Conservation (phyloP, 2,888 invertebrate genomes). For the Sphinx pinastri region DNA sequence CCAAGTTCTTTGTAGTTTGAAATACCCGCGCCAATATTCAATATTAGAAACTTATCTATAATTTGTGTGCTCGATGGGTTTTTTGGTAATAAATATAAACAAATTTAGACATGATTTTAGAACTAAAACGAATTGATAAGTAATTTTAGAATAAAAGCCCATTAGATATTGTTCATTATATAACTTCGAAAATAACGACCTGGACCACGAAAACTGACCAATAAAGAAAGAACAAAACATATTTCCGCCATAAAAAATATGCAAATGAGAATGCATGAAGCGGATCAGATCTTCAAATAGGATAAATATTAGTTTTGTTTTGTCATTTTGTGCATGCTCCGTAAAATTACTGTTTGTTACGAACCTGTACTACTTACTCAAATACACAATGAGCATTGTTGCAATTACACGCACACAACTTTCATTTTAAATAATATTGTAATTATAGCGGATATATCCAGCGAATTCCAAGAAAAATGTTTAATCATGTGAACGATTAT, state of each 20-base stretch:
- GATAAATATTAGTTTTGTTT: not conserved
- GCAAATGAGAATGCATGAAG: not conserved
- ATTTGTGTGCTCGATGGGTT: too few relatives aligned
- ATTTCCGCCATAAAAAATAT: not conserved
- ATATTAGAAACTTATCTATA: too few relatives aligned
- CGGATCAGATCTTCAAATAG: not conserved
- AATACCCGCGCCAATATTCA: too few relatives aligned
- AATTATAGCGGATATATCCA: slow-evolving; percentile 7
- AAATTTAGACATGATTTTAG: too few relatives aligned
- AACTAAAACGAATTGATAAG: not conserved
- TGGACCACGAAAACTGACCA: not conserved
- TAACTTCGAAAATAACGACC: not conserved
- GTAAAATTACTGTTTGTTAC: not conserved
- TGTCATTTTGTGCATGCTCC: not conserved
- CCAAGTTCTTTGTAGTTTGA: too few relatives aligned
- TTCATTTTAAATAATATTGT: not conserved
- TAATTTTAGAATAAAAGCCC: not conserved
- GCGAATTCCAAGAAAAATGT: not conserved
- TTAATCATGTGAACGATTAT: slow-evolving; percentile 6
- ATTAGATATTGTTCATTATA: not conserved
- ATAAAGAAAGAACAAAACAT: not conserved
- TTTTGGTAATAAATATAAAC: too few relatives aligned
- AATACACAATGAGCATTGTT: not conserved
- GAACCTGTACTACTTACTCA: not conserved
- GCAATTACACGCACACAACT: not conserved